These are phyloP conservation scores for Capreolus pygargus DNA, from an alignment of 2,113 vertebrate species.

Conservation along the genomic window DNA sequence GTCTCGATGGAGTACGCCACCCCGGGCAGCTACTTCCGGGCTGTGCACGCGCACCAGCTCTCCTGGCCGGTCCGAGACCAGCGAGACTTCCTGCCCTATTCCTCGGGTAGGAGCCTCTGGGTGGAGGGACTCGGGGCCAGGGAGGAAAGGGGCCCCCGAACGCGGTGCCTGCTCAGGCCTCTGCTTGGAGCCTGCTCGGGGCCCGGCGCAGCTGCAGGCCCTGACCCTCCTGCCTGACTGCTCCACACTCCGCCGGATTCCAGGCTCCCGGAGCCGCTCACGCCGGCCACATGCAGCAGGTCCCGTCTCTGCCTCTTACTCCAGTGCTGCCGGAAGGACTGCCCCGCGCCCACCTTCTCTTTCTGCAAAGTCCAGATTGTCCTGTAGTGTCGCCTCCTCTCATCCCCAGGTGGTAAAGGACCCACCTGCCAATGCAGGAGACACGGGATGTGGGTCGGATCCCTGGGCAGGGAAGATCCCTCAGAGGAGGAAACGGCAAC, in stretches of 20 bases:
- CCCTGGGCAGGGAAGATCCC: neutral
- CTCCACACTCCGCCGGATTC: neutral
- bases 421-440: neutral
- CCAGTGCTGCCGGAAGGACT: neutral
- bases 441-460: accelerated
- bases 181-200: neutral
- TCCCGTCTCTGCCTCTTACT: neutral
- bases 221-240: neutral
- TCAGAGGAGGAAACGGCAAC: neutral
- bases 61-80: neutral
- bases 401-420: neutral
- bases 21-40: neutral
- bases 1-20: neutral
- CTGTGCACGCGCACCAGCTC: neutral
- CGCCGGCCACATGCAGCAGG: neutral
- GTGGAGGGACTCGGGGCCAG: neutral
- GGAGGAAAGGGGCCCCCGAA: neutral
- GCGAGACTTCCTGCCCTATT: neutral
- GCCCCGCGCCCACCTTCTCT: neutral
- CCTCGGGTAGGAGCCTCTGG: neutral
- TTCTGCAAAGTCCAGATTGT: neutral
- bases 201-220: neutral
- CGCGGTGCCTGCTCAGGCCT: neutral
- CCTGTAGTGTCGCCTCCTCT: neutral
- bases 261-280: neutral